phyloP scores from a whole-genome alignment of 1,140 invertebrate species.

The Planococcus citri region DNA sequence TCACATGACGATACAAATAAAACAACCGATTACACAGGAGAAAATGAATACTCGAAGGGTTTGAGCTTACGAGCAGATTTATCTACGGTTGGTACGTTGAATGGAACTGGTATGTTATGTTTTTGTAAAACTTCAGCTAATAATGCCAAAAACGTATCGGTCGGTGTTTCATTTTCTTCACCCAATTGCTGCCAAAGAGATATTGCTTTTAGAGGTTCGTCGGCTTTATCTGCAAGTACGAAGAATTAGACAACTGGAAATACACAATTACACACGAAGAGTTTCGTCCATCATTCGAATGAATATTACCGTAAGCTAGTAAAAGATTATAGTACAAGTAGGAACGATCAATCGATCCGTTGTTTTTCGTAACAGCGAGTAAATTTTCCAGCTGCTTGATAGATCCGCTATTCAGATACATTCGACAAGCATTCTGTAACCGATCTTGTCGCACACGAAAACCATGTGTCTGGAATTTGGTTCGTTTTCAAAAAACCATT shows the following conservation, averaged over 20 bases:
- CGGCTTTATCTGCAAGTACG: constrained; percentile 31
- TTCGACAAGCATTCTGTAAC: constrained; percentile 42
- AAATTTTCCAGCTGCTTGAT: constrained; percentile 55
- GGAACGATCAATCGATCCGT: constrained; percentile 57
- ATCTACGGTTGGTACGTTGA: constrained; percentile 32
- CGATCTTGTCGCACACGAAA: constrained; percentile 44
- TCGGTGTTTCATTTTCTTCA: constrained; percentile 60
- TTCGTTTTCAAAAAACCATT: no score
- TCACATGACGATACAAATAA: not conserved
- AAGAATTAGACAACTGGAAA: no score
- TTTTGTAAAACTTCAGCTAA: constrained; percentile 51
- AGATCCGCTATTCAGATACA: constrained; percentile 45
- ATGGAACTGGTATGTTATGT: constrained; percentile 52
- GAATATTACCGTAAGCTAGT: no score
- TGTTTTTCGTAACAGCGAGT: constrained; percentile 44
- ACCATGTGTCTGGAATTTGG: constrained; percentile 47
- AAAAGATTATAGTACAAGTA: constrained; percentile 59
- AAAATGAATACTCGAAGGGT: no score
- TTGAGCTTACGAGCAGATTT: not conserved
- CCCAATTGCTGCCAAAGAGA: constrained; percentile 66
- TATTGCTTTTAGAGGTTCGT: constrained; percentile 56
- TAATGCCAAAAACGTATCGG: constrained; percentile 48
- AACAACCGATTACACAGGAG: not conserved
- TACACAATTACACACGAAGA: no score
- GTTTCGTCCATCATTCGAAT: no score